Base-by-base conservation (phyloP, 2,113 vertebrate species). In the Scomber japonicus region DNA sequence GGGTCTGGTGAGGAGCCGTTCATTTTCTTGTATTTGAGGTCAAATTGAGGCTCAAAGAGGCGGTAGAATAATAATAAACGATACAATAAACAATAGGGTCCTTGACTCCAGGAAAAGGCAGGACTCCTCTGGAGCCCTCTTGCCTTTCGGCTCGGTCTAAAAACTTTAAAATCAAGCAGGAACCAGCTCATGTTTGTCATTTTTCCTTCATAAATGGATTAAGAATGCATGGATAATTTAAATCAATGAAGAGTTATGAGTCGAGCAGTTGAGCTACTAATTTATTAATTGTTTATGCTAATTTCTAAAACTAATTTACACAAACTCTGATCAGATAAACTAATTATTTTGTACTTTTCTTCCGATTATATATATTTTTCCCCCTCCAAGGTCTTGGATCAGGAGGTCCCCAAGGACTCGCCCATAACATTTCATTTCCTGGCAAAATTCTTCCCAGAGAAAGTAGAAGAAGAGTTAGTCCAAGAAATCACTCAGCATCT, bases 401-500 rank as follows among this genome's bases (percentile, higher is more conserved):
- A 98, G 93, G 97, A 98, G 88, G 95, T 98, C 78, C 97, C 97
- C 12, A 98, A 97, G 80, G 97, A 98, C 87, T 97, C 96, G 63
- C 97, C 97, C 3, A 90, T 97, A 85, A 96, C 95, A 45, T 97
- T 97, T 94, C 93, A 95, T 71, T 98, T 98, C 89, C 87, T 98
- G 86, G 97, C 97, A 2, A 98, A 97, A 81, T 98, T 98, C 83
- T 98, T 98, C 80, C 97, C 97, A 14, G 97, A 98, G 92, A 98
- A 97, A 79, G 97, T 97, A 44, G 96, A 97, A 89, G 97, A 97
- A 45, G 97, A 98, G 71, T 94, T 98, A 6, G 94, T 98, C 51
- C 97, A 98, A 92, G 97, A 98, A 92, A 97, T 98, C 64, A 98
- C 97, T 8, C 97, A 98, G 82, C 97, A 98, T 82, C 96, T 98